These are phyloP conservation scores for Bellardia bayeri DNA, from an alignment of 2,888 invertebrate genomes.

Conservation along the genomic window DNA sequence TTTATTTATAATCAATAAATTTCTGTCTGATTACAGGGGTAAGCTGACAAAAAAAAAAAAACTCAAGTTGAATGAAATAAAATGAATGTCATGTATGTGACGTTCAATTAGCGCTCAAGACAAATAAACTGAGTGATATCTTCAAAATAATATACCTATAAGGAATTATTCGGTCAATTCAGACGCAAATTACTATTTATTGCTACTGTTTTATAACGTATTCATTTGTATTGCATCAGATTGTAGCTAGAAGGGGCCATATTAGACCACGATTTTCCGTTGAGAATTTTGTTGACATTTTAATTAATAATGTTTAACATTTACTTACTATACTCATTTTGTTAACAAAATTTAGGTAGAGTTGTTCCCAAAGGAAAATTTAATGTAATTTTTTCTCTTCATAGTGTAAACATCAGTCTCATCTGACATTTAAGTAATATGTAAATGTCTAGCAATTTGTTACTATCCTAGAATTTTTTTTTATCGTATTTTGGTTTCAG, in stretches of 20 bases:
- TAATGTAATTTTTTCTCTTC: neutral
- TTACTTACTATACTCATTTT: neutral
- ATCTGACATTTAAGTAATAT: neutral
- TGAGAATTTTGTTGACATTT: neutral
- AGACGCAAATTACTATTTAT: slow-evolving; percentile 41
- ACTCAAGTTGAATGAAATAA: slow-evolving; percentile 19
- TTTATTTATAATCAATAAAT: slow-evolving; percentile 30
- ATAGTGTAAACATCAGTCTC: no score
- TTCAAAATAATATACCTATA: neutral
- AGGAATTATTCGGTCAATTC: slow-evolving; percentile 15
- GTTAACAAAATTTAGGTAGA: neutral
- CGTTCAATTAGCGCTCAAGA: slow-evolving; percentile 54
- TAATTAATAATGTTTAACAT: slow-evolving; percentile 1
- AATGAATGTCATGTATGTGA: slow-evolving; percentile 37
- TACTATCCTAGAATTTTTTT: no score
- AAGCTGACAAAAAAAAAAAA: neutral
- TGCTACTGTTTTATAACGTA: neutral
- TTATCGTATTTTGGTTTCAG: no score
- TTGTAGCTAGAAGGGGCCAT: neutral
- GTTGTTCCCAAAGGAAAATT: no score
- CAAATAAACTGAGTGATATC: slow-evolving; percentile 29
- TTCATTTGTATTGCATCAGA: neutral
- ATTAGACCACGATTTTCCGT: neutral
- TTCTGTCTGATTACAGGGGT: slow-evolving; percentile 24
- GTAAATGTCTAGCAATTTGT: no score